A percentile compares a stretch with the other conserved stretches of the same genome.
Evolutionary conservation across 2,113 vertebrate species (phyloP).

Genomic region (Laticauda laticaudata): DNA sequence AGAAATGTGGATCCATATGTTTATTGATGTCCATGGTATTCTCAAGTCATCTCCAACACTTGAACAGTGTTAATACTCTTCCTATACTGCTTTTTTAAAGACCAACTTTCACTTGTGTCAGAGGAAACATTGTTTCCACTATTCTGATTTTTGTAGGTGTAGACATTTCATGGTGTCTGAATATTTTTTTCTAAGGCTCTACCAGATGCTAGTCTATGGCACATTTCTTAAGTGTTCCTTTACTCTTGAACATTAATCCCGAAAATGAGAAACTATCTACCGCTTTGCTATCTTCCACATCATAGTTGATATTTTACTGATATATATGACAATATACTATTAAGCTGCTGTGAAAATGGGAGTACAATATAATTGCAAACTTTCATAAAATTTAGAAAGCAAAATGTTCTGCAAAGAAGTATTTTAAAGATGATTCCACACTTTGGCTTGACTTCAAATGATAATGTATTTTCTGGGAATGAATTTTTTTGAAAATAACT

Average conservation of each 20-base stretch:
- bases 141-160: not conserved
- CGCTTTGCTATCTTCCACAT: not conserved
- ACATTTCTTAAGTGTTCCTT: not conserved
- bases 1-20: not conserved
- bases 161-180: not conserved
- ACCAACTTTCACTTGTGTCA: not conserved
- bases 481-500: not conserved
- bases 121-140: not conserved
- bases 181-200: not conserved
- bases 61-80: not conserved
- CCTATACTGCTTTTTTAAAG: not conserved
- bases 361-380: not conserved
- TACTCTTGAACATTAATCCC: not conserved
- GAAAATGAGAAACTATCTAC: not conserved
- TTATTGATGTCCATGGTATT: not conserved
- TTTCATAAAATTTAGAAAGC: not conserved
- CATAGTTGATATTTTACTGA: not conserved
- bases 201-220: not conserved
- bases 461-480: not conserved
- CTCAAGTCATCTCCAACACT: not conserved
- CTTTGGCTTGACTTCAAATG: not conserved
- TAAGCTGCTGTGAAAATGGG: too few species aligned
- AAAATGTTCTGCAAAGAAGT: not conserved
- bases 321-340: not conserved
- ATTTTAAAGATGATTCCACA: not conserved